Base-by-base conservation (phyloP, 2,113 vertebrate species). In the Misgurnus anguillicaudatus region DNA sequence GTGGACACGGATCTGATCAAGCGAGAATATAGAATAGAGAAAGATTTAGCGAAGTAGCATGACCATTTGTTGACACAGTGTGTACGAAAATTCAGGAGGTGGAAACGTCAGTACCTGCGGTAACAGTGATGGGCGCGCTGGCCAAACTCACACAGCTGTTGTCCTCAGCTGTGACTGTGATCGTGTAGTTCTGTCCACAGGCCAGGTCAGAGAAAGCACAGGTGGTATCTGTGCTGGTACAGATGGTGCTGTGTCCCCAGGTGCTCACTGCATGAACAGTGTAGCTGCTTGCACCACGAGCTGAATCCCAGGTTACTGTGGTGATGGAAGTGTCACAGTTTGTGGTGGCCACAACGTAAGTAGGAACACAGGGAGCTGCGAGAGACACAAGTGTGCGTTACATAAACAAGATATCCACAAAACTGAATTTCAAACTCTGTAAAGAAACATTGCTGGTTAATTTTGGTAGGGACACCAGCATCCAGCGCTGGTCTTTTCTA, bases 281-380 rank as follows among this genome's bases (percentile, higher is more conserved):
- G 68, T 94, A 94, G 7, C 55, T 83, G 2, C 58, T 87, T 78
- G 92, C 91, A 4, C 92, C 90, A 2, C 16, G 78, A 0, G 85
- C 67, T 0, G 66, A 0, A 47, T 91, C 89, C 94, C 94, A 94
- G 0, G 9, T 86, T 1, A 94, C 86, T 0, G 39, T 16, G 3
- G 85, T 89, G 58, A 90, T 89, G 4, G 82, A 86, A 0, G 83
- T 84, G 1, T 48, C 0, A 55, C 93, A 94, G 86, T 92, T 85
- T 17, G 88, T 76, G 0, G 0, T 21, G 6, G 87, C 86, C 2
- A 4, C 53, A 45, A 90, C 67, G 5, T 81, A 69, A 47, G 86
- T 89, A 39, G 92, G 91, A 5, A 89, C 74, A 55, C 94, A 94
- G 0, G 94, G 93, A 60, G 87, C 94, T 94, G 58, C 4, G 11